Evolutionary conservation across 2,797 vertebrate species (phyloP), one percentile per base, ranked within the genome.

Genomic region (Siniperca scherzeri): DNA sequence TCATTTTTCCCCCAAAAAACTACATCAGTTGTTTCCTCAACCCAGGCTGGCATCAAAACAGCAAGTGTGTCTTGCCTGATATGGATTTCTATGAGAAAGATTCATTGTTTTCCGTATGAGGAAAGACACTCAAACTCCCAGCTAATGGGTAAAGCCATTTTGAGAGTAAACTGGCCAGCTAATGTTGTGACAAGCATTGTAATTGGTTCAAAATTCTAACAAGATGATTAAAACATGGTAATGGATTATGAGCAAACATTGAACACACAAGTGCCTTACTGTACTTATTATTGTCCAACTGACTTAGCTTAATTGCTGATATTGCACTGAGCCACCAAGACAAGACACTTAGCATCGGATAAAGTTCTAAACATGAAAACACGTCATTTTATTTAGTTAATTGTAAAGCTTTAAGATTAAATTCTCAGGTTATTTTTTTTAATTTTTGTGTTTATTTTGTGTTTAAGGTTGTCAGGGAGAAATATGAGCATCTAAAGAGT

Each of bases 201-300:
- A 93, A 93, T 93, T 89, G 77, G 70, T 85, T 92, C 40, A 88
- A 87, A 92, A 85, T 85, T 78, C 61, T 65, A 81, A 85, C 77
- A 86, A 83, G 78, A 90, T 87, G 68, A 88, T 93, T 90, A 84
- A 82, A 86, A 88, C 82, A 82, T 78, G 68, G 36, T 87, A 89
- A 88, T 91, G 60, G 44, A 7, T 83, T 86, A 81, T 82, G 73
- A 87, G 87, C 72, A 81, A 88, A 92, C 76, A 88, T 12, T 42
- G 69, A 74, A 76, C 74, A 79, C 77, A 76, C 67, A 70, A 74
- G 64, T 25, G 59, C 79, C 67, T 67, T 72, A 78, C 78, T 77
- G 56, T 85, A 38, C 27, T 74, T 77, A 66, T 81, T 73, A 74
- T 81, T 87, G 69, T 86, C 67, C 67, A 77, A 60, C 17, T 77